Percentiles rank a stretch among this genome's conserved stretches.
These are phyloP conservation scores for Pseudomugil gertrudae DNA, from an alignment of 2,797 vertebrate species.

Conservation along the genomic window DNA sequence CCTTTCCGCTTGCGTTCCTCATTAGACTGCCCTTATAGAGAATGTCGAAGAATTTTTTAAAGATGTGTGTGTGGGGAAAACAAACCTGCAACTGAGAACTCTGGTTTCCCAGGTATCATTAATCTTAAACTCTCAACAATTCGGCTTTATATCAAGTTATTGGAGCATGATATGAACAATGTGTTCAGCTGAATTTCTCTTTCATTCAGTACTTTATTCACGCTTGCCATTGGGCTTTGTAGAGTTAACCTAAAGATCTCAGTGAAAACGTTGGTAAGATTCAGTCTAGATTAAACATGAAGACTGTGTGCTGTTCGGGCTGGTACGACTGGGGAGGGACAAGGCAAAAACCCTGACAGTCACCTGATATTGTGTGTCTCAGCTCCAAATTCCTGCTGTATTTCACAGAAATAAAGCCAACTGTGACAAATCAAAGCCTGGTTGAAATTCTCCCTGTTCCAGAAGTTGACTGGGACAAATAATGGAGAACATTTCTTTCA, in stretches of 20 bases:
- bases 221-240: neutral
- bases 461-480: conserved; percentile 25
- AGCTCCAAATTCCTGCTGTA: conserved; percentile 1
- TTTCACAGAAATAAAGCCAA: conserved; percentile 26
- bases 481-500: conserved; percentile 51
- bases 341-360: conserved; percentile 1
- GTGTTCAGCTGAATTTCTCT: neutral
- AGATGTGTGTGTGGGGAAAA: neutral
- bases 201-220: conserved; percentile 6
- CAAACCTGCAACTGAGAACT: neutral
- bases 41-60: conserved; percentile 20
- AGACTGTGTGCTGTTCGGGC: conserved; percentile 1
- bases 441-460: conserved; percentile 7
- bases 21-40: conserved; percentile 51
- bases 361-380: conserved; percentile 10
- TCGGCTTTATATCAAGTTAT: neutral
- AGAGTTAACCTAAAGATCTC: conserved; percentile 15
- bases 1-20: conserved; percentile 70
- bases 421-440: conserved; percentile 19
- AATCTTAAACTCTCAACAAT: neutral
- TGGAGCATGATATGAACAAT: neutral
- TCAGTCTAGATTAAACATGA: conserved; percentile 18
- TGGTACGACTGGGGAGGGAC: conserved; percentile 8
- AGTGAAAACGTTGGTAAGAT: conserved; percentile 10
- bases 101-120: neutral